Evolutionary conservation across 2,113 vertebrate genomes (phyloP).

Genomic region (Sitta europaea): DNA sequence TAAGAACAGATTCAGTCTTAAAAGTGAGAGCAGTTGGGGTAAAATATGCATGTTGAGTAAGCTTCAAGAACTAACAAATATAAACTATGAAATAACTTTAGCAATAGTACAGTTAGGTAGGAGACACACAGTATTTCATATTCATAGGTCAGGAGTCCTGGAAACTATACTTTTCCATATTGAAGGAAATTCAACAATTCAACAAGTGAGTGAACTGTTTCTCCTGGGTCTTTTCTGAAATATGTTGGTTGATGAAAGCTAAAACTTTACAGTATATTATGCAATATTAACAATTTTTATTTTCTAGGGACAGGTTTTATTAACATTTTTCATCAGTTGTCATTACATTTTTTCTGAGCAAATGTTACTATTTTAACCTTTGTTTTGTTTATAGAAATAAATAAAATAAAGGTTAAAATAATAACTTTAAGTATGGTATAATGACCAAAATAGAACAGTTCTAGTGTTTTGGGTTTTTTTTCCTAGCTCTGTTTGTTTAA

Average conservation of each 20-base stretch:
- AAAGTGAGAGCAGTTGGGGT: background rate
- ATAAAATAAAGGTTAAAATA: background rate
- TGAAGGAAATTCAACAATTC: background rate
- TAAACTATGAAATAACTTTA: background rate
- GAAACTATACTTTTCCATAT: background rate
- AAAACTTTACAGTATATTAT: background rate
- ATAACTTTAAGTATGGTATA: background rate
- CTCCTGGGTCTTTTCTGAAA: background rate
- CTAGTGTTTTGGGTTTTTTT: rapidly evolving
- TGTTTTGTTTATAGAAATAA: too few species aligned
- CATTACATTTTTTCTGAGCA: background rate
- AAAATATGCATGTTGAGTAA: background rate
- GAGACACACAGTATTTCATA: background rate
- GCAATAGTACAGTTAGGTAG: background rate
- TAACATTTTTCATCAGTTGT: background rate
- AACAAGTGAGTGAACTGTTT: background rate
- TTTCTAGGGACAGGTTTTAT: background rate
- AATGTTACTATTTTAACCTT: too few species aligned
- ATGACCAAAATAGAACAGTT: background rate
- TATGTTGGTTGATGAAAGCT: background rate
- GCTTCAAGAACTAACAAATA: background rate
- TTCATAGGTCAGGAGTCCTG: background rate
- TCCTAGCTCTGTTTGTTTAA: background rate
- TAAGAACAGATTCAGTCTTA: background rate
- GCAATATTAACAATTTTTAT: background rate